A percentile compares a stretch with the other conserved stretches of the same genome.
Evolutionary conservation across 2,888 invertebrate genomes (phyloP).

Genomic region (Zygogramma bicolorata): DNA sequence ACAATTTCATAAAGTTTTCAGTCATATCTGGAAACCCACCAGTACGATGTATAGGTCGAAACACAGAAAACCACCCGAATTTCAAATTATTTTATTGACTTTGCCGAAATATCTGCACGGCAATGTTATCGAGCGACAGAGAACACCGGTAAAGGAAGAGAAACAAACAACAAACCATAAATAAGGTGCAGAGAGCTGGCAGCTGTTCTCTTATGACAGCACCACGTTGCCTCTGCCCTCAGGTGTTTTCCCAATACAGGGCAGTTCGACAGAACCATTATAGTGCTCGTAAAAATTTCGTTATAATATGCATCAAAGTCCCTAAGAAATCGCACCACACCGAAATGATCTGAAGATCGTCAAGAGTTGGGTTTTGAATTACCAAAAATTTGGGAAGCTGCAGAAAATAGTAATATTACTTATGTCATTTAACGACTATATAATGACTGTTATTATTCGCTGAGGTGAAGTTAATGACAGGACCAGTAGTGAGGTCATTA

Average conservation of each 20-base stretch:
- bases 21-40: too few species aligned
- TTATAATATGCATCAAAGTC: neutral
- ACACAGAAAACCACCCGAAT: neutral
- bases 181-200: slow-evolving; percentile 47
- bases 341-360: neutral
- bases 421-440: too few species aligned
- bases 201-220: slow-evolving; percentile 52
- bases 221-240: slow-evolving; percentile 30
- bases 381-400: too few species aligned
- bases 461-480: too few species aligned
- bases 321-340: neutral
- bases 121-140: slow-evolving; percentile 12
- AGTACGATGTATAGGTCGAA: too few species aligned
- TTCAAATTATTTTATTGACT: neutral
- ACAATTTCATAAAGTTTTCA: too few species aligned
- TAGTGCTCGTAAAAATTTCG: neutral
- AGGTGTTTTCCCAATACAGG: slow-evolving; percentile 31
- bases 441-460: too few species aligned
- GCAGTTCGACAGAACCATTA: neutral
- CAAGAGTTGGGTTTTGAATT: neutral
- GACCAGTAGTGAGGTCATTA: too few species aligned
- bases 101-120: slow-evolving; percentile 6
- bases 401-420: too few species aligned
- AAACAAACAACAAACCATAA: slow-evolving; percentile 43
- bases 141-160: slow-evolving; percentile 13